Percentiles rank a stretch among this genome's conserved stretches.
phyloP scores from a whole-genome alignment of 2,113 vertebrate genomes.

The Calidris pygmaea region DNA sequence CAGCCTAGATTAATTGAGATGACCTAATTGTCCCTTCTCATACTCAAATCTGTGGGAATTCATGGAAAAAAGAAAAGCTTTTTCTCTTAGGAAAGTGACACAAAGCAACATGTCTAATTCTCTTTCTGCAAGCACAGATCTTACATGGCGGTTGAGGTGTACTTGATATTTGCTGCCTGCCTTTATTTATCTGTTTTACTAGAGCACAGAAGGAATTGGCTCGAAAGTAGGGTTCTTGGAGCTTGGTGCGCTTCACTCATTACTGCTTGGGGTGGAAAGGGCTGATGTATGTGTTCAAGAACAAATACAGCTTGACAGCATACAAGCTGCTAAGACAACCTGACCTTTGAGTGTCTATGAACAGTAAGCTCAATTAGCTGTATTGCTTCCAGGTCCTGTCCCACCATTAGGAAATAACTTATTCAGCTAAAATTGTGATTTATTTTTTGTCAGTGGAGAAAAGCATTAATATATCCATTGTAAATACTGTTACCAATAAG shows the following conservation, averaged over 20 bases:
- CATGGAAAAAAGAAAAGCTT: background rate
- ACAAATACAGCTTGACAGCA: constrained; percentile 21
- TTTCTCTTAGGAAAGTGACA: background rate
- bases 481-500: background rate
- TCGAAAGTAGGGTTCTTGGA: background rate
- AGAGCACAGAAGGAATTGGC: background rate
- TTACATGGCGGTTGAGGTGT: background rate
- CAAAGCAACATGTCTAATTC: background rate
- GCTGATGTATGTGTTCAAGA: constrained; percentile 1
- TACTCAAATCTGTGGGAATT: background rate
- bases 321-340: constrained; percentile 44
- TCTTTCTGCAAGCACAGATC: background rate
- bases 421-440: constrained; percentile 17
- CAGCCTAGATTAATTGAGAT: background rate
- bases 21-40: background rate
- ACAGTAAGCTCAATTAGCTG: constrained; percentile 39
- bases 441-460: background rate
- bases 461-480: background rate
- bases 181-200: background rate
- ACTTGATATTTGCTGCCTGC: background rate
- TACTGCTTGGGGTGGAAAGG: constrained; percentile 11
- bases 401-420: constrained; percentile 29
- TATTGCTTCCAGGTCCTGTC: constrained; percentile 23
- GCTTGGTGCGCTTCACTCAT: background rate
- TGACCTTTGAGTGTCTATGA: constrained; percentile 46